These are phyloP conservation scores for Nothoprocta pentlandii DNA, from an alignment of 2,113 vertebrate species.

Conservation along the genomic window DNA sequence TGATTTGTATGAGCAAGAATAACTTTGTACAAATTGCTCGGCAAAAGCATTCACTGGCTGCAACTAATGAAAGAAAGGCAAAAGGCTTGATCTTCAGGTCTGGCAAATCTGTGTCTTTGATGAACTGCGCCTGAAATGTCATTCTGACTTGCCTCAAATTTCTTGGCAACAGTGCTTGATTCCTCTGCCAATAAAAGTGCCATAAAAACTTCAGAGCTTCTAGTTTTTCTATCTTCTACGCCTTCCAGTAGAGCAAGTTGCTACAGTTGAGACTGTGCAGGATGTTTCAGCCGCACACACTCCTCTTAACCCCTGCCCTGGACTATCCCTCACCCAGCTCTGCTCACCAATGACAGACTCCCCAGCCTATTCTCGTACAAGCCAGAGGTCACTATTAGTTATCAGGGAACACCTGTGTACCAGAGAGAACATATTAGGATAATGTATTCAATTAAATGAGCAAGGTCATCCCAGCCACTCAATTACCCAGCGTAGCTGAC, in stretches of 20 bases:
- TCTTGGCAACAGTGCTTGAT: neutral
- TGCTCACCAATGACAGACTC: neutral
- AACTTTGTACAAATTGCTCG: neutral
- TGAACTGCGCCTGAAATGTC: neutral
- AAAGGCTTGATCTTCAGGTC: neutral
- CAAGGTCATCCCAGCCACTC: neutral
- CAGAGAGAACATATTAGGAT: neutral
- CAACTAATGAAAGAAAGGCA: neutral
- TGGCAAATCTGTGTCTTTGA: neutral
- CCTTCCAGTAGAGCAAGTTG: fast-evolving
- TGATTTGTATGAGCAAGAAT: neutral
- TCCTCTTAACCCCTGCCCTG: neutral
- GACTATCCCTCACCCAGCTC: neutral
- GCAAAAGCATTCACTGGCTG: neutral
- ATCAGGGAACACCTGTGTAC: neutral
- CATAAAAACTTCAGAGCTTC: neutral
- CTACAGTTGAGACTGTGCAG: fast-evolving
- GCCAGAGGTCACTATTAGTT: neutral
- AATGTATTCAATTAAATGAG: conserved; percentile 32
- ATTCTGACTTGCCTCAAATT: neutral
- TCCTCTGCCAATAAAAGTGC: neutral
- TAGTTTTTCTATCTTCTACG: neutral
- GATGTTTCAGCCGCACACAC: neutral
- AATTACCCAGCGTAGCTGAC: neutral
- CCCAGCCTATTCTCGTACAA: neutral